A percentile compares a stretch with the other conserved stretches of the same genome.
Conservation (phyloP, 2,797 vertebrate species). For the Centroberyx gerrardi region DNA sequence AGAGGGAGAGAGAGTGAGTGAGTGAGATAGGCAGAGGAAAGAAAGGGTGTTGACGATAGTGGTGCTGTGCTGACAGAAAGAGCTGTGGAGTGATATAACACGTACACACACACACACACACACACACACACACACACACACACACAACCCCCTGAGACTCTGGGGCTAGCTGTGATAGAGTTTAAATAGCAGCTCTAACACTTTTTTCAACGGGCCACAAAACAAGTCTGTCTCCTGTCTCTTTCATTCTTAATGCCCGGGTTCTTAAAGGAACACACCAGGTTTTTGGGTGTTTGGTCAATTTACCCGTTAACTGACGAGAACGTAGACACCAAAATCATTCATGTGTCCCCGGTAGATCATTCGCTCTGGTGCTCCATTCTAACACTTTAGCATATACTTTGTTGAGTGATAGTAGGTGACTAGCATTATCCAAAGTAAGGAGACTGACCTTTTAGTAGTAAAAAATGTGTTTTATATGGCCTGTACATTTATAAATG, state of each 20-base stretch:
- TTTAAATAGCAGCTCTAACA: slow-evolving; percentile 27
- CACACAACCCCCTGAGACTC: slow-evolving; percentile 6
- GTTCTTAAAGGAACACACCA: neutral
- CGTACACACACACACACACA: slow-evolving; percentile 22
- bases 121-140: slow-evolving; percentile 1
- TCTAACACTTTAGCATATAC: no score
- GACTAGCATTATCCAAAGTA: no score
- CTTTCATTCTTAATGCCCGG: neutral
- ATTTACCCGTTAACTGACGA: slow-evolving; percentile 1
- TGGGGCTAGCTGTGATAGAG: slow-evolving; percentile 9
- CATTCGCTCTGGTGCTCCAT: no score
- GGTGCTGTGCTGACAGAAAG: slow-evolving; percentile 29
- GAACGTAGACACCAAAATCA: neutral
- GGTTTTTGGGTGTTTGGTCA: neutral
- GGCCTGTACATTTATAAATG: no score
- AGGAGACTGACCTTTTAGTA: no score
- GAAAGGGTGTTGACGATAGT: neutral
- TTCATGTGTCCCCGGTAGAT: no score
- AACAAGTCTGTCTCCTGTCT: neutral
- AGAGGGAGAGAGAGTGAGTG: neutral
- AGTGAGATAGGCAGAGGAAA: neutral
- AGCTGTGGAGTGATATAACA: slow-evolving; percentile 46
- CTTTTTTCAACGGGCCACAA: neutral
- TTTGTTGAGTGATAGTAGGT: no score
- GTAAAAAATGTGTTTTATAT: no score